Evolutionary conservation across 2,888 invertebrate species (phyloP).

Genomic region (Keiferia lycopersicella): DNA sequence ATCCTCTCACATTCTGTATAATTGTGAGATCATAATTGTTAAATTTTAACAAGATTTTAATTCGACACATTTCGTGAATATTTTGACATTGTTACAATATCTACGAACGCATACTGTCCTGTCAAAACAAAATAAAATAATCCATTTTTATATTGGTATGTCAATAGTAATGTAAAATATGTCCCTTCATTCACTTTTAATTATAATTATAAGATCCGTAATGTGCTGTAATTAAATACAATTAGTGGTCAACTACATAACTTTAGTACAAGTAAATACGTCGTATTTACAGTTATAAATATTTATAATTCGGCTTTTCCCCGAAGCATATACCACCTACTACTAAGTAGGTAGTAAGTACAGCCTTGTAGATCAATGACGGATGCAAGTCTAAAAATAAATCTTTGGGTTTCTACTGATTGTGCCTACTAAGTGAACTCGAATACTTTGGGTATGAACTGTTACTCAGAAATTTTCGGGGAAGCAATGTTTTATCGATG

Average conservation of each 20-base stretch:
- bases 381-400: constrained; percentile 11
- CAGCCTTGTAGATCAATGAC: neutral
- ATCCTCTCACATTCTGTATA: too few species aligned
- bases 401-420: constrained; percentile 5
- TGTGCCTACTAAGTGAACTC: constrained; percentile 15
- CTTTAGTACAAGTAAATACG: constrained; percentile 5
- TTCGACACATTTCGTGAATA: too few species aligned
- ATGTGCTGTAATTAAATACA: constrained; percentile 7
- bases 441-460: neutral
- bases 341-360: neutral
- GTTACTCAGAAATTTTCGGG: neutral
- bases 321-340: constrained; percentile 31
- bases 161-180: too few species aligned
- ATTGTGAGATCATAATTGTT: too few species aligned
- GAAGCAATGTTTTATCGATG: too few species aligned
- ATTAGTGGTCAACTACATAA: neutral
- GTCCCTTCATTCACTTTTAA: neutral
- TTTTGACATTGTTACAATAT: too few species aligned
- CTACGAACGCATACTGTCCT: too few species aligned
- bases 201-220: constrained; percentile 4
- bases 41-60: too few species aligned
- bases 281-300: constrained; percentile 38
- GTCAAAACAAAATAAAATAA: too few species aligned
- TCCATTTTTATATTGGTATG: too few species aligned
- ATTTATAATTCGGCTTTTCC: constrained; percentile 53